Evolutionary conservation across 2,797 vertebrate genomes (phyloP).

Genomic region (Neosilurus mollespiculum): DNA sequence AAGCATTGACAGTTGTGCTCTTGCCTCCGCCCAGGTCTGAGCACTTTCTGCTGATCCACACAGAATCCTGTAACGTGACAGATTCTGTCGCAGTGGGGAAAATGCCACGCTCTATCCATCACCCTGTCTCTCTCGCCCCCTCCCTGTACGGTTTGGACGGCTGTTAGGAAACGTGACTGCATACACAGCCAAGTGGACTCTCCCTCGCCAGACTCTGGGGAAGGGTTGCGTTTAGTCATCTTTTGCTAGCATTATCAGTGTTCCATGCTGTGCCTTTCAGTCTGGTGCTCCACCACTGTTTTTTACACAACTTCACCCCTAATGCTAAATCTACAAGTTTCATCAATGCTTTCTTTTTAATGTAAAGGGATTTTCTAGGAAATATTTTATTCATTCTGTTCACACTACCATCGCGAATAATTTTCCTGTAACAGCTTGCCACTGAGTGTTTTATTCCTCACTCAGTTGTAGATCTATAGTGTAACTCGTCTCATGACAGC

Average conservation of each 20-base stretch:
- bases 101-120: conserved; percentile 30
- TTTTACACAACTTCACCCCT: neutral
- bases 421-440: neutral
- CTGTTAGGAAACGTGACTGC: conserved; percentile 51
- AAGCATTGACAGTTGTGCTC: conserved; percentile 36
- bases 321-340: neutral
- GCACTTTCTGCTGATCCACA: conserved; percentile 52
- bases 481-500: neutral
- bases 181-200: conserved; percentile 41
- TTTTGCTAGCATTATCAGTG: conserved; percentile 38
- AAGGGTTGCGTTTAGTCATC: conserved; percentile 32
- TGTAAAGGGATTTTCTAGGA: neutral
- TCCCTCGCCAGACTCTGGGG: conserved; percentile 36
- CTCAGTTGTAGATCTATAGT: neutral
- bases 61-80: conserved; percentile 51
- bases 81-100: conserved; percentile 52
- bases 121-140: neutral
- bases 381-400: conserved; percentile 1
- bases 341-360: neutral
- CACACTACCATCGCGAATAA: neutral
- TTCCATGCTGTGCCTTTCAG: neutral
- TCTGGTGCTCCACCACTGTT: neutral
- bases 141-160: conserved; percentile 31
- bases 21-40: conserved; percentile 14
- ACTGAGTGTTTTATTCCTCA: neutral